Evolutionary conservation across 2,113 vertebrate species (phyloP).

Genomic region (Cnemophilus loriae): DNA sequence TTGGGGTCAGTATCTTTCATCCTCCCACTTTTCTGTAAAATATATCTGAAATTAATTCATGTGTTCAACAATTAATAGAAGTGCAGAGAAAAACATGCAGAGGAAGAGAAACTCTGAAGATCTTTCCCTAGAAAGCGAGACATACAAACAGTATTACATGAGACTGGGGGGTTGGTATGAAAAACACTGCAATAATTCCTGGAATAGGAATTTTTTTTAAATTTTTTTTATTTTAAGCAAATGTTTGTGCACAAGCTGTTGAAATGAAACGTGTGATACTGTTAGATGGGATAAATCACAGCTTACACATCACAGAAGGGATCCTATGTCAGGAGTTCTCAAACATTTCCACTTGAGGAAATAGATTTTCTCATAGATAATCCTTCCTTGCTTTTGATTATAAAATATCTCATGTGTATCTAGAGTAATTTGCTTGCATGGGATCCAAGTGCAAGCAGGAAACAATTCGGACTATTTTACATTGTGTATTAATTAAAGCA

Average conservation of each 20-base stretch:
- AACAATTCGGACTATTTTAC: constrained; percentile 1
- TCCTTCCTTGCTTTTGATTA: not conserved
- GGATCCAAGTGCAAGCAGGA: constrained; percentile 4
- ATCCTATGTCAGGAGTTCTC: not conserved
- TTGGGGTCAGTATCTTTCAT: not conserved
- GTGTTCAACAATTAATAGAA: not conserved
- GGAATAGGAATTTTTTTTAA: not conserved
- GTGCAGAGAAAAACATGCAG: not conserved
- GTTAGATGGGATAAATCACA: not conserved
- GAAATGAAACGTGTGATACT: not conserved
- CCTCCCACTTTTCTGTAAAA: not conserved
- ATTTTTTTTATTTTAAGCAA: not conserved
- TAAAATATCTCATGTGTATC: constrained; percentile 10
- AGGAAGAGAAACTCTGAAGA: not conserved
- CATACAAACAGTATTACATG: not conserved
- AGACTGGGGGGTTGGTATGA: not conserved
- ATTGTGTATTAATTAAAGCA: constrained; percentile 4
- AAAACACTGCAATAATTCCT: not conserved
- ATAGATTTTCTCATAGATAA: constrained; percentile 38
- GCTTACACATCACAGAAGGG: not conserved
- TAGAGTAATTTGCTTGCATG: constrained; percentile 5
- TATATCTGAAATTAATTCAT: not conserved
- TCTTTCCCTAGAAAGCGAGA: not conserved
- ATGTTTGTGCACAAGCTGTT: not conserved
- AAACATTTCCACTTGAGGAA: constrained; percentile 8